Percentiles rank a stretch among this genome's conserved stretches.
Evolutionary conservation across 2,888 invertebrate genomes (phyloP).

Genomic region (Drosophila pseudotalamancana): DNA sequence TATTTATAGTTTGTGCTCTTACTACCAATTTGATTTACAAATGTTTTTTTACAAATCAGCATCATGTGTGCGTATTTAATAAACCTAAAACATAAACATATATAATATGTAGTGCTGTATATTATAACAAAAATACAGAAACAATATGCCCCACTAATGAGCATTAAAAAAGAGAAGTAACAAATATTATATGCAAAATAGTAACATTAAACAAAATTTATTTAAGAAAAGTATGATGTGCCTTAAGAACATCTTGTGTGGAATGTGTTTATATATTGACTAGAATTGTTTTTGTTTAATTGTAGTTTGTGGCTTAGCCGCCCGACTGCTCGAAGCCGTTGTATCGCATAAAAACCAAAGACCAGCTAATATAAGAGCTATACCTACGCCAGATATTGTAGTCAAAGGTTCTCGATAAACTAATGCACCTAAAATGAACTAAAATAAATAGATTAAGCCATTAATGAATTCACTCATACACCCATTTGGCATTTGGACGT

Average conservation of each 20-base stretch:
- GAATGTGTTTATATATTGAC: not conserved
- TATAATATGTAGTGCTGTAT: conserved; percentile 39
- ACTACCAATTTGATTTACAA: conserved; percentile 39
- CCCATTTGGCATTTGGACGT: conserved; percentile 15
- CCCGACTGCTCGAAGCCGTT: not conserved
- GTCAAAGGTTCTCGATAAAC: conserved; percentile 90
- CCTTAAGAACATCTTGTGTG: not conserved
- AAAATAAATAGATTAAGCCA: conserved; percentile 24
- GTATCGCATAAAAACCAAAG: conserved; percentile 87
- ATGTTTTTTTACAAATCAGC: conserved; percentile 15
- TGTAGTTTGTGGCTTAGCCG: not conserved
- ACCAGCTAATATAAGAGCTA: conserved; percentile 89
- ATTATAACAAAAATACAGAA: conserved; percentile 33
- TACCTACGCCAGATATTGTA: conserved; percentile 89
- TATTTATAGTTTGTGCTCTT: conserved; percentile 71
- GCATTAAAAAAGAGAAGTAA: conserved; percentile 55
- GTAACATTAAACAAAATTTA: conserved; percentile 65
- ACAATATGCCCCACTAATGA: conserved; percentile 48
- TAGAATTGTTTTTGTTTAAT: conserved; percentile 25
- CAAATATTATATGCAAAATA: conserved; percentile 63
- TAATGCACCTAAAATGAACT: conserved; percentile 89
- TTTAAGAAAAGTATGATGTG: conserved; percentile 40
- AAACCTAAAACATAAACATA: conserved; percentile 19
- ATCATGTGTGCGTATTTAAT: conserved; percentile 49
- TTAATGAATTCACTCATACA: not conserved